A percentile compares a stretch with the other conserved stretches of the same genome.
These are phyloP conservation scores for Melitaea athalia DNA, from an alignment of 2,888 invertebrate genomes.

Conservation along the genomic window DNA sequence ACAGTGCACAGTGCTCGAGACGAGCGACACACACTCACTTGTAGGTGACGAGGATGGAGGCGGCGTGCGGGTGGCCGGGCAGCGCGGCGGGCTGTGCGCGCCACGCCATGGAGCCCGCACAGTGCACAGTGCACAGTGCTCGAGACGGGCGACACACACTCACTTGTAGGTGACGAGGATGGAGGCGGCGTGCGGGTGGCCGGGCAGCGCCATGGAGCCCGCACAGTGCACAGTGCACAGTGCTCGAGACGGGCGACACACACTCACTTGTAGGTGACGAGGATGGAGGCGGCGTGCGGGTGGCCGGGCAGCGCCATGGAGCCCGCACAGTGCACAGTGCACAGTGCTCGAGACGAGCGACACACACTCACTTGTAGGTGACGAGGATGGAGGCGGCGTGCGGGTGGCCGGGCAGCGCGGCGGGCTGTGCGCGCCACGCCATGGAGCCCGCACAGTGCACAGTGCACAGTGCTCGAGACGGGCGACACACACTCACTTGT, in stretches of 20 bases:
- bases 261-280: slow-evolving; percentile 76
- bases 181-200: slow-evolving; percentile 84
- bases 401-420: slow-evolving; percentile 82
- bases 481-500: slow-evolving; percentile 52
- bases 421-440: slow-evolving; percentile 89
- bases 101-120: slow-evolving; percentile 92
- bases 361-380: slow-evolving; percentile 65
- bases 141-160: slow-evolving; percentile 32
- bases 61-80: slow-evolving; percentile 82
- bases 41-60: slow-evolving; percentile 87
- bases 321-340: slow-evolving; percentile 65
- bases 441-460: slow-evolving; percentile 84
- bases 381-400: slow-evolving; percentile 89
- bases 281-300: slow-evolving; percentile 88
- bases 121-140: neutral
- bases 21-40: slow-evolving; percentile 49
- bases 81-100: slow-evolving; percentile 85
- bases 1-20: neutral
- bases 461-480: neutral
- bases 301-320: slow-evolving; percentile 88
- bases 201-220: slow-evolving; percentile 90
- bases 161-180: slow-evolving; percentile 84
- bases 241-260: neutral
- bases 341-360: neutral
- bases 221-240: neutral